Base-by-base conservation (phyloP, 2,888 invertebrate species). In the Erpobdella octoculata region DNA sequence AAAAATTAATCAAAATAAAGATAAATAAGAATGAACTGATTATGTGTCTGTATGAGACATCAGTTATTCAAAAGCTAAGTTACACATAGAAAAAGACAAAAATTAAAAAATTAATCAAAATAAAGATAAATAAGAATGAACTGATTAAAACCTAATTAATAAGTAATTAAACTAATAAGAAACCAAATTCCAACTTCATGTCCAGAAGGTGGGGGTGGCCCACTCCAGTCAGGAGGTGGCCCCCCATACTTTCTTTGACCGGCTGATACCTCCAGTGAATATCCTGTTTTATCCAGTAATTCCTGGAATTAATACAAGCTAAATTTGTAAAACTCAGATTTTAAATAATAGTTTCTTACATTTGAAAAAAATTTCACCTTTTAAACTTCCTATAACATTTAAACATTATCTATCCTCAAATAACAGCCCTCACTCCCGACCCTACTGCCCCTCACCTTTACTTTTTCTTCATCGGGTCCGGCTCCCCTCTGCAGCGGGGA, bases 241-340 rank as follows among this genome's bases (percentile, higher is more conserved):
- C 96, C 96, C 77, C 97, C 97, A 86, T 96, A 98, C 86, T 97
- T 98, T 82, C 97, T 89, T 86, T 98, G 96, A 79, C 95, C 97
- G 62, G 86, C 85, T 77, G 97, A 98, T 77, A 98, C 95, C 86
- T 98, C 97, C 84, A 97, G 88, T 78, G 92, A 90, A 86, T 97
- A 98, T 78, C 94, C 94, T 78, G 96, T 96, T 82, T 94, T 88
- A 83, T 93, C 93, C 80, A 97, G 86, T 81, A 97, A 93, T 85
- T 90, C 86, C 87, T 88, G 75, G 28, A 31, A 46, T 2, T 46
- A 46, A 46, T 46, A n/a, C 2, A 46, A n/a, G 18, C 21, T 46
- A 46, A 46, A 46, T n/a, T 21, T 46, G 46, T 46, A 21, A 2
- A 1, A 18, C 21, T 46, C 5, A 46, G 18, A 46, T 3, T n/a